These are phyloP conservation scores for Dendrolimus houi DNA, from an alignment of 2,888 invertebrate species.

Conservation along the genomic window DNA sequence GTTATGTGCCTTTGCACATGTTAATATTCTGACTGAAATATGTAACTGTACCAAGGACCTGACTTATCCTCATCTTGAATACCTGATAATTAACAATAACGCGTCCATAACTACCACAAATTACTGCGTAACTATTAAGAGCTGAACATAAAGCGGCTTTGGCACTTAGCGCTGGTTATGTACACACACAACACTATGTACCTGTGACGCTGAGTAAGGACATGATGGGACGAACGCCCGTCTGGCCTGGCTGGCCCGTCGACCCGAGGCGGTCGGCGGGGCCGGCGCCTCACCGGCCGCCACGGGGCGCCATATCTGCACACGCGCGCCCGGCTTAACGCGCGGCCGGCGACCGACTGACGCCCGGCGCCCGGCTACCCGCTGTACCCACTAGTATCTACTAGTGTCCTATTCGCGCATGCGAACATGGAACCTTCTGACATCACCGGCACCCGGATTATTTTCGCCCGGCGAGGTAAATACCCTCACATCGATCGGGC, in stretches of 20 bases:
- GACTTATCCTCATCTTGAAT: conserved; percentile 23
- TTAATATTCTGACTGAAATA: neutral
- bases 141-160: conserved; percentile 37
- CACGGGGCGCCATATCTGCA: conserved; percentile 68
- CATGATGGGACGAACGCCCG: conserved; percentile 65
- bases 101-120: conserved; percentile 47
- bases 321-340: conserved; percentile 62
- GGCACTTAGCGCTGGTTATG: conserved; percentile 5
- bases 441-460: conserved; percentile 74
- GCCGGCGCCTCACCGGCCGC: conserved; percentile 75
- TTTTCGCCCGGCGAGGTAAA: conserved; percentile 75
- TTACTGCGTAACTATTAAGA: conserved; percentile 32
- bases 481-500: conserved; percentile 75
- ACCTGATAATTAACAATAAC: conserved; percentile 34
- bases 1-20: neutral
- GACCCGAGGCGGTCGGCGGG: conserved; percentile 75
- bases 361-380: conserved; percentile 21
- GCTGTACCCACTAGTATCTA: conserved; percentile 12
- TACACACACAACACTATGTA: conserved; percentile 36
- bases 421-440: conserved; percentile 42
- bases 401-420: conserved; percentile 25
- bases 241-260: conserved; percentile 63
- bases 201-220: conserved; percentile 77
- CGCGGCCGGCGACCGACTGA: conserved; percentile 66
- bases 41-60: neutral